Percentiles rank a stretch among this genome's conserved stretches.
Conservation (phyloP, 2,888 invertebrate genomes). For the Chouioia cunea region DNA sequence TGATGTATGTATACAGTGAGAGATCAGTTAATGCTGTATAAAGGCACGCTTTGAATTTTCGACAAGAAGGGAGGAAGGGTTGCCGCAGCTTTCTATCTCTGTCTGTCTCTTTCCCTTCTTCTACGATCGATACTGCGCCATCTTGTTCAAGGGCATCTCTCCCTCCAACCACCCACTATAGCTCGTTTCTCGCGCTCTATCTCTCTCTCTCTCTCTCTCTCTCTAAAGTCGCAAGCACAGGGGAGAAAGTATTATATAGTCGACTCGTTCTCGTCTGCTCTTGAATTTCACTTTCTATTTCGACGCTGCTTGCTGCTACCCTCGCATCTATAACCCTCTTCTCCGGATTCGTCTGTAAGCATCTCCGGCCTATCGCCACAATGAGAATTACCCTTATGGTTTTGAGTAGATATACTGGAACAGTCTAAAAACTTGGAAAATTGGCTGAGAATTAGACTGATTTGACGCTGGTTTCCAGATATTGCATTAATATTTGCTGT, state of each 20-base stretch:
- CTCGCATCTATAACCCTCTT: neutral
- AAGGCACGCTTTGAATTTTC: constrained; percentile 24
- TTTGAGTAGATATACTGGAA: neutral
- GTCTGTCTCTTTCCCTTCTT: no score
- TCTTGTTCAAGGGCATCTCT: constrained; percentile 50
- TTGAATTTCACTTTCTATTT: constrained; percentile 47
- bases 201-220: no score
- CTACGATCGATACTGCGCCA: constrained; percentile 46
- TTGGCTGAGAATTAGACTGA: no score
- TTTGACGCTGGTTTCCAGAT: no score
- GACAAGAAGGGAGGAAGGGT: constrained; percentile 41
- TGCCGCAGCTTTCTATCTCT: constrained; percentile 23
- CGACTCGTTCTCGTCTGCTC: constrained; percentile 37
- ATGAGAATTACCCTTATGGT: no score
- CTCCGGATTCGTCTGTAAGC: no score
- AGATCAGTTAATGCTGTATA: no score
- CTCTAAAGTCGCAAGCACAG: no score
- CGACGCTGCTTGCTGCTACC: constrained; percentile 1
- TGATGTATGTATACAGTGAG: constrained; percentile 32
- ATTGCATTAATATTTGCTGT: no score
- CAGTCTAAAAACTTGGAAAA: no score
- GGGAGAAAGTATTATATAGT: constrained; percentile 8
- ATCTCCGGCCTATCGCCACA: no score
- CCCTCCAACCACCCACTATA: constrained; percentile 7
- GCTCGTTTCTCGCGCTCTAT: no score